Conservation (phyloP, 1,140 invertebrate species). For the Drosophila equinoxialis region DNA sequence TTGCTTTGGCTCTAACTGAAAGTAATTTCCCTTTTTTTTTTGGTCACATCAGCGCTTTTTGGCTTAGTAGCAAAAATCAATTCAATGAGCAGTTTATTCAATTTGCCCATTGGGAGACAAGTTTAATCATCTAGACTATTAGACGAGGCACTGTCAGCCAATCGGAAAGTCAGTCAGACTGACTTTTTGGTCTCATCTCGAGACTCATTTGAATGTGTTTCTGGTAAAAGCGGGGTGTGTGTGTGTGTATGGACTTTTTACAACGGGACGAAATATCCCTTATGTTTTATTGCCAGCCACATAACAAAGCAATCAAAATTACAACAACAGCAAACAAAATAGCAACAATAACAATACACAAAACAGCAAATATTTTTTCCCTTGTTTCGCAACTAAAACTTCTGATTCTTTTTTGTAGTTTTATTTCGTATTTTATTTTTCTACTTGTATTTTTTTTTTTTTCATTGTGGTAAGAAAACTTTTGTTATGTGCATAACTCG, state of each 20-base stretch:
- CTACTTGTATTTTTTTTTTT: conserved; percentile 13
- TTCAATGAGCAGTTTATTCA: conserved; percentile 71
- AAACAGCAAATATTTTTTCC: conserved; percentile 68
- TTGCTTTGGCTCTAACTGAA: conserved; percentile 17
- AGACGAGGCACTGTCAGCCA: conserved; percentile 59
- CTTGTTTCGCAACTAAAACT: conserved; percentile 72
- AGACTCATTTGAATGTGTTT: conserved; percentile 48
- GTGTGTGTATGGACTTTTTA: not conserved
- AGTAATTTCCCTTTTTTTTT: conserved; percentile 34
- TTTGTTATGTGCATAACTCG: conserved; percentile 53
- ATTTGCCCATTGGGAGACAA: conserved; percentile 49
- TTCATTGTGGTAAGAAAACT: conserved; percentile 53
- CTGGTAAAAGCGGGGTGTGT: not conserved
- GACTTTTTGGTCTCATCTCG: conserved; percentile 35
- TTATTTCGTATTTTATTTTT: conserved; percentile 30
- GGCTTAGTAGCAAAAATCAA: conserved; percentile 38
- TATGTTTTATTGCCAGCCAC: conserved; percentile 55
- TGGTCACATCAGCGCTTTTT: conserved; percentile 67
- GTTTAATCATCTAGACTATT: conserved; percentile 68
- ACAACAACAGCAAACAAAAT: conserved; percentile 44
- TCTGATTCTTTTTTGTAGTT: conserved; percentile 46
- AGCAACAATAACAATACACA: conserved; percentile 37
- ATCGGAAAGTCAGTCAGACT: conserved; percentile 28
- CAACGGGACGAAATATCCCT: conserved; percentile 16
- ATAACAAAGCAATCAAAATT: conserved; percentile 75